phyloP scores from a whole-genome alignment of 1,140 invertebrate genomes.

The Pomacea maculata region DNA sequence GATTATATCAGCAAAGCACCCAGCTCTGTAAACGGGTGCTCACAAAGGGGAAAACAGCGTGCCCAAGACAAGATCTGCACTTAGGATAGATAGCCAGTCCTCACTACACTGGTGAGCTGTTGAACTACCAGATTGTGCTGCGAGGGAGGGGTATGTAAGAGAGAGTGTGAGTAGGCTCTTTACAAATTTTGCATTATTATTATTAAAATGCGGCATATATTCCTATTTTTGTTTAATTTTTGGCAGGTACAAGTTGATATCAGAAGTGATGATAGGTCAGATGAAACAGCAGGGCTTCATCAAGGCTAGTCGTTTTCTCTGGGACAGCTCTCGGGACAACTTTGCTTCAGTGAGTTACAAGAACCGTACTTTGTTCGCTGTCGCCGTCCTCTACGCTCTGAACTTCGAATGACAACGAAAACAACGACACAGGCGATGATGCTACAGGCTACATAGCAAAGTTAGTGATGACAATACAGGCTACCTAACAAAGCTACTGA shows the following conservation, averaged over 20 bases:
- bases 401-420: constrained; percentile 37
- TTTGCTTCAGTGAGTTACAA: constrained; percentile 46
- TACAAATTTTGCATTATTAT: not conserved
- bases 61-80: too few relatives aligned
- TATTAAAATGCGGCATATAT: not conserved
- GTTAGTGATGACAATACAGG: too few relatives aligned
- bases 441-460: too few relatives aligned
- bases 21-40: too few relatives aligned
- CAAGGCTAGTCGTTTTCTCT: constrained; percentile 50
- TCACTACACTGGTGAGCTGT: not conserved
- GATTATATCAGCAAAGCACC: too few relatives aligned
- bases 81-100: not conserved
- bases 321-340: constrained; percentile 52
- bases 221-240: not conserved
- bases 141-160: too few relatives aligned
- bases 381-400: constrained; percentile 43
- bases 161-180: not conserved
- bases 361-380: constrained; percentile 44
- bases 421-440: too few relatives aligned
- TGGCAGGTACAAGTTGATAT: constrained; percentile 54
- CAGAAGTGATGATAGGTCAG: constrained; percentile 50
- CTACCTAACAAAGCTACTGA: too few relatives aligned
- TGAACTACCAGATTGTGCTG: not conserved
- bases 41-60: not conserved
- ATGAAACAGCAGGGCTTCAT: constrained; percentile 47